These are phyloP conservation scores for Batillaria attramentaria DNA, from an alignment of 1,140 invertebrate species.

Conservation along the genomic window DNA sequence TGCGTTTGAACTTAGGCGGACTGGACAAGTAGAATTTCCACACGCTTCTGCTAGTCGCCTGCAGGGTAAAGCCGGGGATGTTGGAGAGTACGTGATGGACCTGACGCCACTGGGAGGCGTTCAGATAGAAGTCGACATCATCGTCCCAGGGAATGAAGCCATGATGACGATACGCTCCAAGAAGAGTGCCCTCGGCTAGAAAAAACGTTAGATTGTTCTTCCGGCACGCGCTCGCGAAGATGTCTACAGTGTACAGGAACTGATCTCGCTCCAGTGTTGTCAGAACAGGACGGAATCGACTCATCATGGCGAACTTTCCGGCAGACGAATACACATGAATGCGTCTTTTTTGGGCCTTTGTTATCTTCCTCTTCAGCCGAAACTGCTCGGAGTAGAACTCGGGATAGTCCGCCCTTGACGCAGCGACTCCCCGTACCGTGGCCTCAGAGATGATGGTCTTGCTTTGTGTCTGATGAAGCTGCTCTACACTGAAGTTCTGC, in stretches of 20 bases:
- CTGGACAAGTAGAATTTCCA: too few relatives aligned
- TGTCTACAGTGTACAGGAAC: slow-evolving; percentile 34
- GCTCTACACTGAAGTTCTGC: too few relatives aligned
- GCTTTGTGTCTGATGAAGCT: too few relatives aligned
- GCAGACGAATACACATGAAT: background rate
- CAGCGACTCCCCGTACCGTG: too few relatives aligned
- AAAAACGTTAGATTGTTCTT: slow-evolving; percentile 21
- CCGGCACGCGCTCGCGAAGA: slow-evolving; percentile 39
- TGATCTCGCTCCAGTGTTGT: slow-evolving; percentile 21
- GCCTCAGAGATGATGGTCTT: too few relatives aligned
- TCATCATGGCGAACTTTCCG: background rate
- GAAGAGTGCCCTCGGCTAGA: slow-evolving; percentile 12
- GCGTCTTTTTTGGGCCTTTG: background rate
- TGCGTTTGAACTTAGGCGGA: too few relatives aligned
- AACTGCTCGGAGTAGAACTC: background rate
- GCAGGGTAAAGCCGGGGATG: too few relatives aligned
- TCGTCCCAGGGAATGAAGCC: slow-evolving; percentile 33
- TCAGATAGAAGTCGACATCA: slow-evolving; percentile 22
- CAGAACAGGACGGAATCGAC: slow-evolving; percentile 31
- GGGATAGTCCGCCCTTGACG: too few relatives aligned
- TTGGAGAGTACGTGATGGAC: too few relatives aligned
- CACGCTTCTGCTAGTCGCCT: too few relatives aligned
- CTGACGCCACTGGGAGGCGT: too few relatives aligned
- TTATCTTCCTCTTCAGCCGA: background rate
- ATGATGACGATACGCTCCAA: slow-evolving; percentile 13